phyloP scores from a whole-genome alignment of 2,888 invertebrate species.

The Harpalus rubripes region DNA sequence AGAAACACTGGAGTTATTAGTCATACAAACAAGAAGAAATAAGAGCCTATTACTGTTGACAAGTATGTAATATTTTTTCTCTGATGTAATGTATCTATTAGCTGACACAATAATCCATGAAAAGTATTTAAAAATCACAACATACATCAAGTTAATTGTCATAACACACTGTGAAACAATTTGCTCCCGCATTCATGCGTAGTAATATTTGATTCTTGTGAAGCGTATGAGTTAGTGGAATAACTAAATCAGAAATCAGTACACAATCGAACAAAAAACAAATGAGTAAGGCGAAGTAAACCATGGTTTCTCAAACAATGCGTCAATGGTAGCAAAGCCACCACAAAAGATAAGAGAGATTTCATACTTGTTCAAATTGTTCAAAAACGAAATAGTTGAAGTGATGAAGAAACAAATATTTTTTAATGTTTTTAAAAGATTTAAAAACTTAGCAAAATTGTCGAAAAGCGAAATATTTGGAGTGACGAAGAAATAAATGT shows the following conservation, averaged over 20 bases:
- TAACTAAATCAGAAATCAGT: constrained; percentile 34
- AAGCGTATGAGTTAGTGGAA: constrained; percentile 35
- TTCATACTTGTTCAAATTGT: too few species aligned
- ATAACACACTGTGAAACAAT: not conserved
- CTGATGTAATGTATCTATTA: not conserved
- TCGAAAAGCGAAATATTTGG: too few species aligned
- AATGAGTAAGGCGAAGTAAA: not conserved
- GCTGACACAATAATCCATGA: not conserved
- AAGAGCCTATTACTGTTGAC: not conserved
- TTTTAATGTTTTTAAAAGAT: too few species aligned
- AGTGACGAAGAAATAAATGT: too few species aligned
- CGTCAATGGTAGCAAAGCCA: too few species aligned
- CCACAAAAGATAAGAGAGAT: too few species aligned
- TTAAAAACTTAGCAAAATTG: too few species aligned
- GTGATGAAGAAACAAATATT: too few species aligned
- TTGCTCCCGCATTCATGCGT: constrained; percentile 8
- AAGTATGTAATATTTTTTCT: not conserved
- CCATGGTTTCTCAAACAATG: not conserved
- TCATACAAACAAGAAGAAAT: not conserved
- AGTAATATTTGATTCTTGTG: constrained; percentile 2
- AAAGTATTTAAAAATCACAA: constrained; percentile 14
- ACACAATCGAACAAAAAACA: constrained; percentile 21
- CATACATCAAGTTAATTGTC: constrained; percentile 1
- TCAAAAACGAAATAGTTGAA: too few species aligned
- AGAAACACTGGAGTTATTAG: not conserved